Evolutionary conservation across 1,140 invertebrate genomes (phyloP).

Genomic region (Apis laboriosa): DNA sequence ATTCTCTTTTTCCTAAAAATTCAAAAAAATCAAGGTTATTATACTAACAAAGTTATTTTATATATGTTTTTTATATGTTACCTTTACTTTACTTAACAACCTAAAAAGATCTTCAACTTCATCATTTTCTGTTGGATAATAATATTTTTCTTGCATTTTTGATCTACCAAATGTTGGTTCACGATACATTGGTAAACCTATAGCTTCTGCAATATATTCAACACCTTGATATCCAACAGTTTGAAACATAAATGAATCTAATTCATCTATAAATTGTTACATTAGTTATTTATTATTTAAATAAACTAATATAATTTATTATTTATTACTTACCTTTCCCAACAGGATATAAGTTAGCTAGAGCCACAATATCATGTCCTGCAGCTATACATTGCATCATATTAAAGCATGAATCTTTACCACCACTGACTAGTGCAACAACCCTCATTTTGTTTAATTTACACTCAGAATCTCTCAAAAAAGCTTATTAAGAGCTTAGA

Average conservation of each 20-base stretch:
- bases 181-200: slow-evolving; percentile 95
- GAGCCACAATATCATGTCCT: slow-evolving; percentile 97
- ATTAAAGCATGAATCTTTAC: slow-evolving; percentile 99
- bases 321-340: slow-evolving; percentile 85
- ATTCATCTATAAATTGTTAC: slow-evolving; percentile 87
- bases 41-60: slow-evolving; percentile 2
- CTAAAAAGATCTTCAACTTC: slow-evolving; percentile 99
- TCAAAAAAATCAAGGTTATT: slow-evolving; percentile 16
- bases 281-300: slow-evolving; percentile 4
- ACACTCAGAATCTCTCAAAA: slow-evolving; percentile 41
- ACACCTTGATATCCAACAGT: slow-evolving; percentile 98
- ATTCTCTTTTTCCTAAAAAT: slow-evolving; percentile 87
- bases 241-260: slow-evolving; percentile 99
- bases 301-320: background rate
- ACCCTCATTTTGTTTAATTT: slow-evolving; percentile 86
- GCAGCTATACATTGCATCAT: slow-evolving; percentile 98
- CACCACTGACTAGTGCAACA: slow-evolving; percentile 96
- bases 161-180: slow-evolving; percentile 92
- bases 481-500: slow-evolving; percentile 53
- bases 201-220: slow-evolving; percentile 94
- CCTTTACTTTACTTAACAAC: slow-evolving; percentile 92
- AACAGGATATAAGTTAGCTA: slow-evolving; percentile 96
- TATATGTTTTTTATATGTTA: slow-evolving; percentile 68
- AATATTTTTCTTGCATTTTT: slow-evolving; percentile 89
- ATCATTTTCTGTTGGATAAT: slow-evolving; percentile 92